phyloP scores from a whole-genome alignment of 2,797 vertebrate species.

The Cyclura pinguis region DNA sequence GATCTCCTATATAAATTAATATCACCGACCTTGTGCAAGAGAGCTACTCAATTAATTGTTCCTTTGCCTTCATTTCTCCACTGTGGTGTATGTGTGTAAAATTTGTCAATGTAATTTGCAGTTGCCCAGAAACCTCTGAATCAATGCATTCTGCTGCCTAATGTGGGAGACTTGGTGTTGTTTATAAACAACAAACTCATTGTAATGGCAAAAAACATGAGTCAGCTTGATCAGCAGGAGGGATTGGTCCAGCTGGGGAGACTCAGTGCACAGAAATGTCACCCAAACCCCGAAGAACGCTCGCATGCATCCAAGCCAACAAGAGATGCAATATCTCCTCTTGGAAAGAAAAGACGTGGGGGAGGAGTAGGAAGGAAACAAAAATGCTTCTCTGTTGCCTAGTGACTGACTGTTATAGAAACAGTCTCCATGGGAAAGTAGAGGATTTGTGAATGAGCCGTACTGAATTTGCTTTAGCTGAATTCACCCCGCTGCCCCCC shows the following conservation, averaged over 20 bases:
- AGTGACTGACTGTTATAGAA: conserved; percentile 78
- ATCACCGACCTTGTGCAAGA: background rate
- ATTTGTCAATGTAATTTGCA: conserved; percentile 34
- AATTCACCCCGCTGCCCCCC: background rate
- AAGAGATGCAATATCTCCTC: conserved; percentile 57
- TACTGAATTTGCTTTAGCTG: conserved; percentile 17
- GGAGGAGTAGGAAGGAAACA: conserved; percentile 19
- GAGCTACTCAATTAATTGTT: background rate
- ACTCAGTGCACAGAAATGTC: conserved; percentile 68
- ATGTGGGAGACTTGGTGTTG: conserved; percentile 66
- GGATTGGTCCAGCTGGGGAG: conserved; percentile 71
- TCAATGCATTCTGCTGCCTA: conserved; percentile 56
- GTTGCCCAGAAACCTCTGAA: conserved; percentile 69
- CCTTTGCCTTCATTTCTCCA: background rate
- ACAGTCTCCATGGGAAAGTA: conserved; percentile 58
- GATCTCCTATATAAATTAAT: background rate
- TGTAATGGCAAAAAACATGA: conserved; percentile 75
- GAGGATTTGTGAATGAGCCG: conserved; percentile 75
- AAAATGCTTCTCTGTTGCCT: conserved; percentile 68
- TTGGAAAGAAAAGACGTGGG: conserved; percentile 71
- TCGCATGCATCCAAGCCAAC: conserved; percentile 24
- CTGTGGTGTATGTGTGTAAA: background rate
- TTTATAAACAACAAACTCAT: conserved; percentile 74
- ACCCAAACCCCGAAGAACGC: conserved; percentile 58
- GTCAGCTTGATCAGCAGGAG: conserved; percentile 66